Conservation (phyloP, 2,113 vertebrate species). For the Alexandromys fortis region DNA sequence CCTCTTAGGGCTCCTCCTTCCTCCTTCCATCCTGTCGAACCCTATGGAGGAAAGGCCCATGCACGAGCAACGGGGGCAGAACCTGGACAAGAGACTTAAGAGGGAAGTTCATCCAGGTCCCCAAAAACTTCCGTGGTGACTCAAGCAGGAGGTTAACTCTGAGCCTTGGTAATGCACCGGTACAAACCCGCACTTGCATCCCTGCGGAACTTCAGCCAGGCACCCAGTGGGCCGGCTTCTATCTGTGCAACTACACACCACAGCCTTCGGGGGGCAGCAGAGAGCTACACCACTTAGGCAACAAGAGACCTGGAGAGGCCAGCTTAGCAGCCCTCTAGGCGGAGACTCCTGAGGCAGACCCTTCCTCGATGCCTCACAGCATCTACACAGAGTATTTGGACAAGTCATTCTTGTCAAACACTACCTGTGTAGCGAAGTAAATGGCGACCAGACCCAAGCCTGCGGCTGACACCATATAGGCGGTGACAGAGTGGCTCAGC, state of each 20-base stretch:
- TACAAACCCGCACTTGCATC: background rate
- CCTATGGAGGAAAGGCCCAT: background rate
- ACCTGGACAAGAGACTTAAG: background rate
- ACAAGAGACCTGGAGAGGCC: background rate
- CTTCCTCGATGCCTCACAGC: background rate
- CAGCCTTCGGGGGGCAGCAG: slow-evolving; percentile 17
- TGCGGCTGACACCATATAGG: slow-evolving; percentile 89
- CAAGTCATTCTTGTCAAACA: slow-evolving; percentile 90
- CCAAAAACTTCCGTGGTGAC: background rate
- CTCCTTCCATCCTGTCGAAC: background rate
- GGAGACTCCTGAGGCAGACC: background rate
- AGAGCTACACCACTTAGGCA: slow-evolving; percentile 51
- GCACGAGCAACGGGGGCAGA: background rate
- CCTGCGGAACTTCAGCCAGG: background rate
- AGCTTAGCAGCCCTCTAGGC: accelerated
- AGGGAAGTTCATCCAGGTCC: background rate
- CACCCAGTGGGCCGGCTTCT: background rate
- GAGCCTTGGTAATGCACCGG: background rate
- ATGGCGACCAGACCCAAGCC: slow-evolving; percentile 89
- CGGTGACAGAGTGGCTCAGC: slow-evolving; percentile 89
- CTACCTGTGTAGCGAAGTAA: slow-evolving; percentile 89
- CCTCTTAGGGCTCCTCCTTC: background rate
- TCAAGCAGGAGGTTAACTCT: background rate
- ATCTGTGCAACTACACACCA: background rate
- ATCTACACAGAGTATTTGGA: slow-evolving; percentile 79